These are phyloP conservation scores for Aphelenchoides avenae DNA, from an alignment of 1,140 invertebrate genomes.

Conservation along the genomic window DNA sequence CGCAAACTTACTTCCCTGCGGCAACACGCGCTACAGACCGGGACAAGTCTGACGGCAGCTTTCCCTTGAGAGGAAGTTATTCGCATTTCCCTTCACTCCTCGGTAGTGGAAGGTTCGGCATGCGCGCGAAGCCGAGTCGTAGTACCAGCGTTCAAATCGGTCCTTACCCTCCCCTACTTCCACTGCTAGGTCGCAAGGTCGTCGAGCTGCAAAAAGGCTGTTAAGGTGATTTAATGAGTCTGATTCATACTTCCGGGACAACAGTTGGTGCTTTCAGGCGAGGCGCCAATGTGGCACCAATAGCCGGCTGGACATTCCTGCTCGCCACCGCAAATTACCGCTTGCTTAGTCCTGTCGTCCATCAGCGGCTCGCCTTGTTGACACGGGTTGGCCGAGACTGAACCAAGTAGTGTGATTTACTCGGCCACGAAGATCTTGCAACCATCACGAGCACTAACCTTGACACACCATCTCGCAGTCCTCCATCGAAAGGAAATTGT, in stretches of 20 bases:
- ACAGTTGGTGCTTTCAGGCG: slow-evolving; percentile 58
- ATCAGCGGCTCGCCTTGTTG: slow-evolving; percentile 45
- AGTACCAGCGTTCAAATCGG: slow-evolving; percentile 50
- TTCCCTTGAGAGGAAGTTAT: slow-evolving; percentile 72
- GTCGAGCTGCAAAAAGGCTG: slow-evolving; percentile 21
- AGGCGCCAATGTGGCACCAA: slow-evolving; percentile 54
- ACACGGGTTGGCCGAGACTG: slow-evolving; percentile 51
- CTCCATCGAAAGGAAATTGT: slow-evolving; percentile 51
- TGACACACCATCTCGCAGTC: slow-evolving; percentile 56
- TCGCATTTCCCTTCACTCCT: slow-evolving; percentile 65
- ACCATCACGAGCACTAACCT: slow-evolving; percentile 21
- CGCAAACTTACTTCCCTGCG: too few species aligned
- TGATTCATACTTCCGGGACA: slow-evolving; percentile 51
- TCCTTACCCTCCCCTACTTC: slow-evolving; percentile 43
- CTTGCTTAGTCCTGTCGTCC: slow-evolving; percentile 41
- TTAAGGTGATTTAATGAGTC: slow-evolving; percentile 3
- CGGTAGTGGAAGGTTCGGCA: slow-evolving; percentile 49
- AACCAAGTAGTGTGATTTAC: slow-evolving; percentile 18
- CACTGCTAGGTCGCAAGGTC: slow-evolving; percentile 50
- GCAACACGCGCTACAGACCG: slow-evolving; percentile 16
- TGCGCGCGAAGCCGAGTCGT: slow-evolving; percentile 42
- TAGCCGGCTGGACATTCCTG: slow-evolving; percentile 43
- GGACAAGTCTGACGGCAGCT: slow-evolving; percentile 65
- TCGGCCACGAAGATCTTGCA: too few species aligned
- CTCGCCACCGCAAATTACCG: slow-evolving; percentile 52